Evolutionary conservation across 2,888 invertebrate species (phyloP).

Genomic region (Adineta ricciae): DNA sequence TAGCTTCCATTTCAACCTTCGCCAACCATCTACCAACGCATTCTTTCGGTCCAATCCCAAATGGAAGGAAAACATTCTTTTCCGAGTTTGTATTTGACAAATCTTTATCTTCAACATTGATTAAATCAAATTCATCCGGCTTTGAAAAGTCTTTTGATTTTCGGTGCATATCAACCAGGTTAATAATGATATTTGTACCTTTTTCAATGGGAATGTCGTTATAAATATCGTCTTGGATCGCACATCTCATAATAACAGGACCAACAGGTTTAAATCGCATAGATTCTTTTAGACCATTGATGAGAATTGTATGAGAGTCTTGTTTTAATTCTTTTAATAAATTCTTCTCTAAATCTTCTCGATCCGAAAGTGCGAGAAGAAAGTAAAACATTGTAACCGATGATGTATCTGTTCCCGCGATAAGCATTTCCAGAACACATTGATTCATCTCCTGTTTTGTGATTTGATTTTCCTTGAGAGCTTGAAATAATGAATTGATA

Average conservation of each 20-base stretch:
- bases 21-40: background rate
- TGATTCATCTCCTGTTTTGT: background rate
- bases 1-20: background rate
- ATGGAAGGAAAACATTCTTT: background rate
- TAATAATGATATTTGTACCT: background rate
- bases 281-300: background rate
- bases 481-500: background rate
- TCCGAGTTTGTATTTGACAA: background rate
- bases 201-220: background rate
- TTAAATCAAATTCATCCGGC: background rate
- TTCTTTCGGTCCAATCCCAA: background rate
- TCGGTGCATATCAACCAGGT: background rate
- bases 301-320: background rate
- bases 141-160: background rate
- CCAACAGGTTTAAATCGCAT: background rate
- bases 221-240: background rate
- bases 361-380: background rate
- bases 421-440: background rate
- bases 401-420: background rate
- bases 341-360: background rate
- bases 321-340: background rate
- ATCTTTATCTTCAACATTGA: background rate
- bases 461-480: background rate
- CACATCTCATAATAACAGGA: background rate
- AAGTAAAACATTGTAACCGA: background rate